Conservation (phyloP, 1,140 invertebrate species). For the Pissodes strobi region DNA sequence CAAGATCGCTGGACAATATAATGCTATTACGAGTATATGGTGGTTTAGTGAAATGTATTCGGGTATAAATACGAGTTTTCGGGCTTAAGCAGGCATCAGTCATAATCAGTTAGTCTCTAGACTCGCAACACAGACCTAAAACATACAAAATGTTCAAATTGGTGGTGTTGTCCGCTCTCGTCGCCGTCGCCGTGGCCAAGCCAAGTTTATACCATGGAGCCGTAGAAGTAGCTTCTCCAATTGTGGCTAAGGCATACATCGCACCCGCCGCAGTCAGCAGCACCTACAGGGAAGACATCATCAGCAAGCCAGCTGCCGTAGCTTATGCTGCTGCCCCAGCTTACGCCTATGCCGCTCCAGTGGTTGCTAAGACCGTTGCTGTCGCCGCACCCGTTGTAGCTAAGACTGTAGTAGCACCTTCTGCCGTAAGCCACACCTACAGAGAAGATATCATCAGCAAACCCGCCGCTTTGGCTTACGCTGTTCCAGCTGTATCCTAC, state of each 20-base stretch:
- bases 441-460: slow-evolving; percentile 29
- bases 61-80: slow-evolving; percentile 14
- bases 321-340: slow-evolving; percentile 13
- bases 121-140: slow-evolving; percentile 46
- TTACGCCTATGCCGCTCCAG: too few species aligned
- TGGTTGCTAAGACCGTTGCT: background rate
- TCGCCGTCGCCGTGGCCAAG: slow-evolving; percentile 39
- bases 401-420: slow-evolving; percentile 22
- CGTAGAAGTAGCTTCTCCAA: slow-evolving; percentile 32
- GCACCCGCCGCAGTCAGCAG: slow-evolving; percentile 35
- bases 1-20: slow-evolving; percentile 16
- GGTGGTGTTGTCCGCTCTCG: slow-evolving; percentile 47
- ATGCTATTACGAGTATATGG: too few species aligned
- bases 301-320: slow-evolving; percentile 30
- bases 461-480: slow-evolving; percentile 24
- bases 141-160: slow-evolving; percentile 46
- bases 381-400: slow-evolving; percentile 24
- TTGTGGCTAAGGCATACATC: slow-evolving; percentile 25
- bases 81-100: slow-evolving; percentile 22
- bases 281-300: slow-evolving; percentile 35
- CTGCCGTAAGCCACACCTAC: too few species aligned
- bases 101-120: slow-evolving; percentile 40
- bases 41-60: slow-evolving; percentile 8
- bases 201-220: slow-evolving; percentile 27
- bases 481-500: slow-evolving; percentile 8